Base-by-base conservation (phyloP, 2,797 vertebrate species). In the Girardinus metallicus region DNA sequence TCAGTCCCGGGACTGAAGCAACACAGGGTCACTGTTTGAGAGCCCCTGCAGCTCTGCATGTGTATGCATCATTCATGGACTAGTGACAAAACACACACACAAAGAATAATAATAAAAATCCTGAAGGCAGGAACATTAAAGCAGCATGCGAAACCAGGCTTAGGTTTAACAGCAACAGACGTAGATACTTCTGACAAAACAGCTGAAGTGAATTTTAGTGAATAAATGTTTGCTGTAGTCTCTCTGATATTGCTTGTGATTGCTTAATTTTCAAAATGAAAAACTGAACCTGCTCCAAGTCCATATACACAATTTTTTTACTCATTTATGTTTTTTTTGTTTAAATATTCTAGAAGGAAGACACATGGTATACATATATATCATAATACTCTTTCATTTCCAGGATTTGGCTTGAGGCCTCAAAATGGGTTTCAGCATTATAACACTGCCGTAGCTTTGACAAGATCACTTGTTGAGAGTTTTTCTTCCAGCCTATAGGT, bases 21-120 rank as follows among this genome's bases (percentile, higher is more conserved):
- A 62, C 18, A 60, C 81, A 51, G 85, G 87, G 88, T 84, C 87
- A 88, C 77, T 72, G 31, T 80, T 80, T 78, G 62, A 83, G 79
- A 88, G 76, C 70, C 78, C 75, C 87, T 44, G 78, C 80, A 88
- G 84, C 86, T 83, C 81, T 51, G 55, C 77, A 55, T 85, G 88
- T 80, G 82, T 81, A 79, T 90, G 83, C 83, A 91, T 92, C 87
- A 91, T 90, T 92, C 86, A 90, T 89, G 43, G 78, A 60, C 77
- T 68, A 41, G 39, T 73, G 77, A 73, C 60, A 79, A 68, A 15
- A 79, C 6, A 53, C 39, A 51, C 18, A 53, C 39, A 74, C 80
- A 36, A 79, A 68, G 64, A 68, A 68, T 68, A 26, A 23, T 41
- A 68, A 64, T 5, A 49, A 70, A 18, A n/a, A 75, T 60, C 39